These are phyloP conservation scores for Galaxias olidus DNA, from an alignment of 2,797 vertebrate genomes.

Conservation along the genomic window DNA sequence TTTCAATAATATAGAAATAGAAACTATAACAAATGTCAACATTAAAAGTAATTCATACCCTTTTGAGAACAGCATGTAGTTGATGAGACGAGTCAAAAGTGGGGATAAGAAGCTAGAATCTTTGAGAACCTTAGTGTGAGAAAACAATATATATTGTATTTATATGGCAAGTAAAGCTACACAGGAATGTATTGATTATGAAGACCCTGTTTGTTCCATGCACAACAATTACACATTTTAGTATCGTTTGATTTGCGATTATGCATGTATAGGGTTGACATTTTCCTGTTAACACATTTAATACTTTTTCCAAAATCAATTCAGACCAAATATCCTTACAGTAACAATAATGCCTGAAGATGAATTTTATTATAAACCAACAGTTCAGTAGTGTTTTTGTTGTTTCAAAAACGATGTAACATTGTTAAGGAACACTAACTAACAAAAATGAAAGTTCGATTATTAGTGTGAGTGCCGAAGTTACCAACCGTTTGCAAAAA, in stretches of 20 bases:
- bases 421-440: neutral
- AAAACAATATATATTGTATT: neutral
- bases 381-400: neutral
- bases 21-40: neutral
- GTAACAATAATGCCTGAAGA: neutral
- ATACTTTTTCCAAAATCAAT: neutral
- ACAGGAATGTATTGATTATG: neutral
- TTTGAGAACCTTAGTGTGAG: conserved; percentile 83
- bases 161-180: neutral
- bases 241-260: neutral
- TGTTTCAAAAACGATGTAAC: neutral
- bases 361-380: neutral
- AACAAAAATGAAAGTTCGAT: neutral
- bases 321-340: neutral
- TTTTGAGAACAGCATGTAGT: conserved; percentile 87
- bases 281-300: neutral
- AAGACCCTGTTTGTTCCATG: too few species aligned
- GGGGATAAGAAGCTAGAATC: conserved; percentile 84
- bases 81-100: conserved; percentile 83
- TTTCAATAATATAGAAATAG: neutral
- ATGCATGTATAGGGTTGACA: neutral
- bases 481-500: conserved; percentile 86
- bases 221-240: neutral
- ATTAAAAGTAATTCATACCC: conserved; percentile 66
- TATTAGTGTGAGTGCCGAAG: neutral